Evolutionary conservation across 2,888 invertebrate species (phyloP), one percentile per base, ranked within the genome.

Genomic region (Epistrophe grossulariae): DNA sequence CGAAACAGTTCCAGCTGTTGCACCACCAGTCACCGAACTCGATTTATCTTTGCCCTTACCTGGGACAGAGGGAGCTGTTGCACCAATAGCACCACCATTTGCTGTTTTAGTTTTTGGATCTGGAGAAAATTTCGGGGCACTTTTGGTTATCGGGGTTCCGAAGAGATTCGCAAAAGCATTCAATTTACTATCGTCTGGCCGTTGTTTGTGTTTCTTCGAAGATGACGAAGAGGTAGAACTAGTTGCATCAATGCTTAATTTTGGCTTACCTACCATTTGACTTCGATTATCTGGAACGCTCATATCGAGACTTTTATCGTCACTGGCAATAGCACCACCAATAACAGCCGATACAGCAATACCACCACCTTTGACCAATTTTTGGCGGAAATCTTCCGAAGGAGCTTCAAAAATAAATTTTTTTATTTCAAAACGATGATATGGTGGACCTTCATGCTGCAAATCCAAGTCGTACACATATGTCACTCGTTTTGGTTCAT

Each of bases 281-380:
- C 93, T 93, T 89, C 94, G 94, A 89, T 94, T 95, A 88, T 94
- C 94, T 84, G 94, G 93, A 57, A 94, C 94, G 15, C 50, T 84
- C 88, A 84, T 84, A 89, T 95, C 95, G 84, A 94, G 92, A 89
- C 94, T 94, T 91, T 94, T 94, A 88, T 94, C 94, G 88, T 95
- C 94, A 83, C 43, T 24, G 5, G 72, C 24, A 19, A 82, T 48
- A 19, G 89, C 89, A 8, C 90, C 89, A 28, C 88, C 81, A 60
- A 87, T 66, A 48, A 87, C 87, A n/a, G 82, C 87, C 13, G 84
- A 88, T 24, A 94, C 92, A 87, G 94, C 93, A 84, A 95, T 94
- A 11, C 95, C 99, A 84, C 99, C 98, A 79, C 97, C 98, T 93
- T 96, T 97, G 64, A 99, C 93, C 24, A 99, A 94, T 91, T 97